Conservation (phyloP, 1,140 invertebrate genomes). For the Euwallacea similis region DNA sequence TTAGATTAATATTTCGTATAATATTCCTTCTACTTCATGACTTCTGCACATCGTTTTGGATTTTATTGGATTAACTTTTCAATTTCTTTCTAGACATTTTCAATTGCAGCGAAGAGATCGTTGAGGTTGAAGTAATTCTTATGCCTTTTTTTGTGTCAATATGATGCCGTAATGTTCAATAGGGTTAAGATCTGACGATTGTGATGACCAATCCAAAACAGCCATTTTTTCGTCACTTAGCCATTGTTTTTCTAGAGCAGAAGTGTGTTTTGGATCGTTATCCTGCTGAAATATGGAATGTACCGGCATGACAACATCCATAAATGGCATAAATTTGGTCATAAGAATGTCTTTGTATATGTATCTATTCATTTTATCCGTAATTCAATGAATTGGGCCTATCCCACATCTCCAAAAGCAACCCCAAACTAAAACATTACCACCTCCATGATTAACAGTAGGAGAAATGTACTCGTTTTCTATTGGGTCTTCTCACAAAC, state of each 20-base stretch:
- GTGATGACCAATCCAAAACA: too few relatives aligned
- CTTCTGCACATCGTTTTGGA: conserved; percentile 5
- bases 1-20: conserved; percentile 7
- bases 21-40: neutral
- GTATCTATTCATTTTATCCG: neutral
- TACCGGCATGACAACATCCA: too few relatives aligned
- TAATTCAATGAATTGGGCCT: conserved; percentile 2
- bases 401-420: too few relatives aligned
- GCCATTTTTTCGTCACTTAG: too few relatives aligned
- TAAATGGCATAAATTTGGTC: too few relatives aligned
- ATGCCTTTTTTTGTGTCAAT: neutral
- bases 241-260: too few relatives aligned
- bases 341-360: too few relatives aligned
- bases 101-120: neutral
- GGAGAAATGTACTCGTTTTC: neutral
- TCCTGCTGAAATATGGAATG: too few relatives aligned
- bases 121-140: neutral
- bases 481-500: neutral
- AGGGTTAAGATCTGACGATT: too few relatives aligned
- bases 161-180: too few relatives aligned
- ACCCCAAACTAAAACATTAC: too few relatives aligned
- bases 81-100: neutral
- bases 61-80: neutral
- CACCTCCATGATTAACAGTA: neutral
- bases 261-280: too few relatives aligned